phyloP scores from a whole-genome alignment of 2,113 vertebrate species.

The Mus pahari region DNA sequence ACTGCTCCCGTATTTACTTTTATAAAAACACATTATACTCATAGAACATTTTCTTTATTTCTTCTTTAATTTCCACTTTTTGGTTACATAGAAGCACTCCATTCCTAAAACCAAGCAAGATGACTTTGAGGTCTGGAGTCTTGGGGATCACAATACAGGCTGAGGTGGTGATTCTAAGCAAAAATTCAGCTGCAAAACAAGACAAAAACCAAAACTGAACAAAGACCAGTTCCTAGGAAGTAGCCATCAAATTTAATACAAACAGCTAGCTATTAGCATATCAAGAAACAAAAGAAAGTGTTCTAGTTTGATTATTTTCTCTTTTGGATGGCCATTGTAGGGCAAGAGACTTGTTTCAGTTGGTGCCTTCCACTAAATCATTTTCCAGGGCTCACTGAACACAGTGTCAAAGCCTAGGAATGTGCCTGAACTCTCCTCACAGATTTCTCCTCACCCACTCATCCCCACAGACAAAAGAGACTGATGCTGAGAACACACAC shows the following conservation, averaged over 20 bases:
- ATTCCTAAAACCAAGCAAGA: constrained; percentile 52
- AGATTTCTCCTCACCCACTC: constrained; percentile 65
- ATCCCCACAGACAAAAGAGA: constrained; percentile 64
- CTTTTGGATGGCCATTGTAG: constrained; percentile 68
- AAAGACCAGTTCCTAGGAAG: constrained; percentile 68
- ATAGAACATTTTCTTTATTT: constrained; percentile 72
- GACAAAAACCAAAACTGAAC: constrained; percentile 61
- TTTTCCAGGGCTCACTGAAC: constrained; percentile 59
- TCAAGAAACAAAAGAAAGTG: constrained; percentile 72
- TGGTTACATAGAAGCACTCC: constrained; percentile 61
- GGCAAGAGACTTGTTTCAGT: constrained; percentile 68
- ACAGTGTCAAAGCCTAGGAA: constrained; percentile 59
- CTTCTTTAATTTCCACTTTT: constrained; percentile 69
- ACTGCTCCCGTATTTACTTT: constrained; percentile 62
- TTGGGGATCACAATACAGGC: constrained; percentile 65
- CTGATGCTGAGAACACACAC: constrained; percentile 66
- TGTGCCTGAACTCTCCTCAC: constrained; percentile 55
- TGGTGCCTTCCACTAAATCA: constrained; percentile 66
- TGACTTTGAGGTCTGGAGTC: constrained; percentile 71
- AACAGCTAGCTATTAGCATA: constrained; percentile 67
- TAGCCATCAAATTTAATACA: constrained; percentile 58
- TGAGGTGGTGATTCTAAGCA: constrained; percentile 68
- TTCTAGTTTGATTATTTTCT: constrained; percentile 65
- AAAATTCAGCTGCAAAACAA: constrained; percentile 72
- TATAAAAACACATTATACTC: constrained; percentile 65